These are phyloP conservation scores for Rhagium mordax DNA, from an alignment of 2,888 invertebrate genomes.

Conservation along the genomic window DNA sequence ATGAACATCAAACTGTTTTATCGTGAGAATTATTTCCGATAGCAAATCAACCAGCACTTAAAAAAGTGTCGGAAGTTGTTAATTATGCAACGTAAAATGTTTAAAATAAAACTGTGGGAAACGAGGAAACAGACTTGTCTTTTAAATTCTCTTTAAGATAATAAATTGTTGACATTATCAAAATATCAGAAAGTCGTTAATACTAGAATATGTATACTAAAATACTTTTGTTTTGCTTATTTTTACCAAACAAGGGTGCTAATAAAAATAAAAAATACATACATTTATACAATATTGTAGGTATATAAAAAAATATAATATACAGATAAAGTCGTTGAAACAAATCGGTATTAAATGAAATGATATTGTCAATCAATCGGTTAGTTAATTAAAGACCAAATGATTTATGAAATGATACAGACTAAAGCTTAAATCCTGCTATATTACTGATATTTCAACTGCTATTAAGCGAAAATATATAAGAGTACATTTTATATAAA, in stretches of 20 bases:
- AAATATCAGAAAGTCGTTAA: neutral
- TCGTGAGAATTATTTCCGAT: conserved; percentile 47
- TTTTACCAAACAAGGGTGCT: too few species aligned
- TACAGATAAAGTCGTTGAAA: too few species aligned
- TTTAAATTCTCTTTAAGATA: neutral
- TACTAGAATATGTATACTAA: too few species aligned
- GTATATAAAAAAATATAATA: too few species aligned
- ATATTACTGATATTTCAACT: conserved; percentile 35
- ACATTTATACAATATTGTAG: too few species aligned
- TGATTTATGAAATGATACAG: conserved; percentile 8
- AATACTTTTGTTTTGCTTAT: too few species aligned
- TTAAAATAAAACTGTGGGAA: conserved; percentile 26
- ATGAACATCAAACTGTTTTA: conserved; percentile 37
- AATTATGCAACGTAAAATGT: conserved; percentile 8
- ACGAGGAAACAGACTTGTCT: neutral
- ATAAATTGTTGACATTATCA: neutral
- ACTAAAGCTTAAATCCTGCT: conserved; percentile 26
- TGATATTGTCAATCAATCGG: conserved; percentile 13
- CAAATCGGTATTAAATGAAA: neutral
- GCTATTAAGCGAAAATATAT: conserved; percentile 40
- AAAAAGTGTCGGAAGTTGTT: conserved; percentile 23
- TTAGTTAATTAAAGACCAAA: conserved; percentile 25
- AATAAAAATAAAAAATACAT: too few species aligned
- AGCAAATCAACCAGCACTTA: conserved; percentile 48
- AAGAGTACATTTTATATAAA: conserved; percentile 41